A percentile compares a stretch with the other conserved stretches of the same genome.
Evolutionary conservation across 2,888 invertebrate genomes (phyloP).

Genomic region (Nomada goodeniana): DNA sequence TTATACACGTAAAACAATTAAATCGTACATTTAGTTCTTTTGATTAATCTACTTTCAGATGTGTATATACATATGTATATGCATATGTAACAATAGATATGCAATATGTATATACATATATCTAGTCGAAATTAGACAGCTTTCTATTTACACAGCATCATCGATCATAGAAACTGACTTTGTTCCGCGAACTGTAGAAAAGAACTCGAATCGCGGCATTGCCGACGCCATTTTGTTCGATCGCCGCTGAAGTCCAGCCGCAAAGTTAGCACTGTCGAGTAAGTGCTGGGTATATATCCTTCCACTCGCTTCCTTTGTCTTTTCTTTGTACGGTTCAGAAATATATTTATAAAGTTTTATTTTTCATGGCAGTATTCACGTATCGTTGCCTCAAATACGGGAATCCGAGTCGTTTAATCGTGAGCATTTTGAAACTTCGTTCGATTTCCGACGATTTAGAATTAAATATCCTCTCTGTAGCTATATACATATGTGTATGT

Average conservation of each 20-base stretch:
- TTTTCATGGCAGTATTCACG: conserved; percentile 69
- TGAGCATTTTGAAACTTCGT: background rate
- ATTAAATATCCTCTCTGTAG: background rate
- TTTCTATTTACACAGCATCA: background rate
- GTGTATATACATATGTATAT: background rate
- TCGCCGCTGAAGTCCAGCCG: conserved; percentile 8
- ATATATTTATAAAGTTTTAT: conserved; percentile 63
- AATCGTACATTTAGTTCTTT: no score
- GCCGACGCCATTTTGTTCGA: background rate
- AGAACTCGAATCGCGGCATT: conserved; percentile 21
- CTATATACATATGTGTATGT: background rate
- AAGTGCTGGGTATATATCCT: conserved; percentile 17
- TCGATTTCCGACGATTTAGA: conserved; percentile 17
- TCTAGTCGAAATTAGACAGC: background rate
- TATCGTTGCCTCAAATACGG: conserved; percentile 61
- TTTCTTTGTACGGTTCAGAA: conserved; percentile 50
- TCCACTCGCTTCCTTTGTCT: conserved; percentile 10
- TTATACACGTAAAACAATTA: no score
- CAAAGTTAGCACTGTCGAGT: conserved; percentile 30
- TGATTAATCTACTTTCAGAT: no score
- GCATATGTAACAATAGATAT: no score
- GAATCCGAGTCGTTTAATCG: conserved; percentile 47
- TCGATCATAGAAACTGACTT: conserved; percentile 33
- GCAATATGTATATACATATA: no score
- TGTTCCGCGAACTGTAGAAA: conserved; percentile 36